Evolutionary conservation across 2,113 vertebrate genomes (phyloP).

Genomic region (Leptobrachium ailaonicum): DNA sequence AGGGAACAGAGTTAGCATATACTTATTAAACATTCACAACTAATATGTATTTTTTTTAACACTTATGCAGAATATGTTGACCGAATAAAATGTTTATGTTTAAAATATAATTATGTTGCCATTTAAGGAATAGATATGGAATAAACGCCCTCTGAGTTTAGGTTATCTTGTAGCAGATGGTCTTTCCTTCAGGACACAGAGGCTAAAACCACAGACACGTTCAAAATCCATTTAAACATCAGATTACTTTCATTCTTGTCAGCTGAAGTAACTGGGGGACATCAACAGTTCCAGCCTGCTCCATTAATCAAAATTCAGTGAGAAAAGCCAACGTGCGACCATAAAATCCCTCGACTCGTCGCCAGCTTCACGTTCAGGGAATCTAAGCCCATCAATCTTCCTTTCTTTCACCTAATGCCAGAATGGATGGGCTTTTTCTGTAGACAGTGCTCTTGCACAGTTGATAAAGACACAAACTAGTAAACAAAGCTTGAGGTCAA

Average conservation of each 20-base stretch:
- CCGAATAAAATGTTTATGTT: neutral
- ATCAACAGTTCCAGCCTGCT: slow-evolving; percentile 51
- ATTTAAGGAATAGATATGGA: slow-evolving; percentile 34
- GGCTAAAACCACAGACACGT: slow-evolving; percentile 53
- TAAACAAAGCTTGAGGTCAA: neutral
- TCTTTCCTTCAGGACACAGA: slow-evolving; percentile 57
- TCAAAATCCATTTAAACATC: slow-evolving; percentile 56
- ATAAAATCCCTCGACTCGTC: slow-evolving; percentile 46
- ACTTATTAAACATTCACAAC: fast-evolving
- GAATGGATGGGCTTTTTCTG: slow-evolving; percentile 26
- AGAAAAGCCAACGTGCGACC: slow-evolving; percentile 54
- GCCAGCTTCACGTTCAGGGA: slow-evolving; percentile 44
- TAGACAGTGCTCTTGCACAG: slow-evolving; percentile 28
- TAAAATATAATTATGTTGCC: slow-evolving; percentile 9
- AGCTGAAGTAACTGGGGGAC: slow-evolving; percentile 55
- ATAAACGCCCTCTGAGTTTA: neutral
- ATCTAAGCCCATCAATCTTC: slow-evolving; percentile 44
- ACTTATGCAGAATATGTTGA: slow-evolving; percentile 2
- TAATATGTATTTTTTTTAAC: neutral
- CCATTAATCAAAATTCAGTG: slow-evolving; percentile 62
- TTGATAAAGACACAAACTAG: slow-evolving; percentile 5
- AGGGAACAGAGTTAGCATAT: neutral
- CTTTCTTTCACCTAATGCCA: slow-evolving; percentile 39
- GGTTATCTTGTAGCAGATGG: slow-evolving; percentile 55
- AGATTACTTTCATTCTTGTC: slow-evolving; percentile 55